Percentiles rank a stretch among this genome's conserved stretches.
phyloP scores from a whole-genome alignment of 2,113 vertebrate species.

The Pollachius pollachius region DNA sequence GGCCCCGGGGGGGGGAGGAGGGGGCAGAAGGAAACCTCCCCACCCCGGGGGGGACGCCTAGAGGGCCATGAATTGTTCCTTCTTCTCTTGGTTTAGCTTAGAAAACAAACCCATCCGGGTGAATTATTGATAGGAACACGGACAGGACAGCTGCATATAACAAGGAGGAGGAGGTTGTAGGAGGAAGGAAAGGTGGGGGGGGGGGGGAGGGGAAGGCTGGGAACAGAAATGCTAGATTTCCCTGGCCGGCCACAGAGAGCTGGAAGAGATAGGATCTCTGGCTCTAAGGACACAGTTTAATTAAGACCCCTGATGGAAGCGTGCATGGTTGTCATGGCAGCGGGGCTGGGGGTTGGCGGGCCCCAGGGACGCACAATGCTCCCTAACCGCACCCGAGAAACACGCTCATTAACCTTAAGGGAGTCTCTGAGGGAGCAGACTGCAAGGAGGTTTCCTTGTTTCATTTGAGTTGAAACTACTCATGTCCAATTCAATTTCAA shows the following conservation, averaged over 20 bases:
- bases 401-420: too few relatives aligned
- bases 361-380: constrained; percentile 24
- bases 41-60: background rate
- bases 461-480: too few relatives aligned
- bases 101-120: constrained; percentile 49
- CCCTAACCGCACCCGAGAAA: background rate
- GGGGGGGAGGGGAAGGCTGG: background rate
- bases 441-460: too few relatives aligned
- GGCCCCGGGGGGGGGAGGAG: background rate
- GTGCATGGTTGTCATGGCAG: constrained; percentile 27
- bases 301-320: constrained; percentile 37
- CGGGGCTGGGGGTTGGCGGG: constrained; percentile 34
- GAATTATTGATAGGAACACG: constrained; percentile 64
- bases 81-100: constrained; percentile 58
- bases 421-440: too few relatives aligned
- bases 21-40: background rate
- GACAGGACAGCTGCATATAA: constrained; percentile 25
- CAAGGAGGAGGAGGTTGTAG: constrained; percentile 1
- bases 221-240: constrained; percentile 26
- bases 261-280: constrained; percentile 44
- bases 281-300: constrained; percentile 55
- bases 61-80: constrained; percentile 51
- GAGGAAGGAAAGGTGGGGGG: constrained; percentile 6
- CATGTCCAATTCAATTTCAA: too few relatives aligned
- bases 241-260: constrained; percentile 50